These are phyloP conservation scores for Mormoops blainvillei DNA, from an alignment of 2,113 vertebrate genomes.

Conservation along the genomic window DNA sequence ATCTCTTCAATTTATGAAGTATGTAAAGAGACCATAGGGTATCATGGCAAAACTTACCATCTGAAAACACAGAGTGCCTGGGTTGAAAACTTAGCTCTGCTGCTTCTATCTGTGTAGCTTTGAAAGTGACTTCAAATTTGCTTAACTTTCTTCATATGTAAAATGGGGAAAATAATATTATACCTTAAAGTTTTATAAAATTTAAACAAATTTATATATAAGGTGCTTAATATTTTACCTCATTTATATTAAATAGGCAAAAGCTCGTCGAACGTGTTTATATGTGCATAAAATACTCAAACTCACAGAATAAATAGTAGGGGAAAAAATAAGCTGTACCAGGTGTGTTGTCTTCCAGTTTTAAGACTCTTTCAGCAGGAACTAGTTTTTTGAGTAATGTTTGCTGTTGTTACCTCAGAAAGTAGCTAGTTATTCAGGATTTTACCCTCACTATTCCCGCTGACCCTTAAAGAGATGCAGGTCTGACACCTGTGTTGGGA, in stretches of 20 bases:
- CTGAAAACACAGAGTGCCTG: not conserved
- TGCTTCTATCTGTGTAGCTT: not conserved
- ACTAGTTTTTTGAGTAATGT: not conserved
- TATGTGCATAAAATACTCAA: not conserved
- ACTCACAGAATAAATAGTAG: not conserved
- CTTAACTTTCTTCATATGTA: too few species aligned
- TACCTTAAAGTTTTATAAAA: not conserved
- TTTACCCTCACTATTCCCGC: not conserved
- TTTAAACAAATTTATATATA: not conserved
- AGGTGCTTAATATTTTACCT: not conserved
- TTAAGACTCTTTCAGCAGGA: not conserved
- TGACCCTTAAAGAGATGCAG: not conserved
- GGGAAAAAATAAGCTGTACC: not conserved
- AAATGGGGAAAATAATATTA: not conserved
- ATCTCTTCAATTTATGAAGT: not conserved
- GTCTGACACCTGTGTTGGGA: not conserved
- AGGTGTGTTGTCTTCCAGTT: not conserved
- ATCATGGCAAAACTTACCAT: not conserved
- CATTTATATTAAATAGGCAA: not conserved
- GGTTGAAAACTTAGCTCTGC: not conserved
- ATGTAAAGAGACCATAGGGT: not conserved
- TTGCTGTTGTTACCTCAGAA: not conserved
- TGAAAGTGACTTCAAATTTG: too few species aligned
- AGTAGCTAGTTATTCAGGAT: not conserved
- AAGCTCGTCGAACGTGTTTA: not conserved